Conservation (phyloP, 2,113 vertebrate genomes). For the Tretioscincus oriximinensis region DNA sequence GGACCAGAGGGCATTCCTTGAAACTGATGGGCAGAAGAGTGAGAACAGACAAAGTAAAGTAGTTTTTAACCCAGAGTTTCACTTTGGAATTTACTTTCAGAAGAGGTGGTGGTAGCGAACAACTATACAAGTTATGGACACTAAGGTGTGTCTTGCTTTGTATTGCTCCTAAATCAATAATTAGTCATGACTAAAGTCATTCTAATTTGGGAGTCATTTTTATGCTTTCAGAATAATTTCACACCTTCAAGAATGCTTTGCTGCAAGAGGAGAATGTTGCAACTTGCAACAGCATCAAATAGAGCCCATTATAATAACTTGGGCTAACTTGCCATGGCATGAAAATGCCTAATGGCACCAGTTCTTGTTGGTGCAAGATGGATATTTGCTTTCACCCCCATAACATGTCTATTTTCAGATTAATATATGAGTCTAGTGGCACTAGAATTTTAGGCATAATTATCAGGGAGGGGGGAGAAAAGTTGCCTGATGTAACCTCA, state of each 20-base stretch:
- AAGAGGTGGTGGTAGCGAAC: no score
- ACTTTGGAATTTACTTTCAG: no score
- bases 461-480: no score
- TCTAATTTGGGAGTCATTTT: not conserved
- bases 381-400: conserved; percentile 5
- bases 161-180: not conserved
- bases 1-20: no score
- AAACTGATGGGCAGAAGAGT: no score
- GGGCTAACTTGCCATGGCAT: conserved; percentile 10
- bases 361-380: not conserved
- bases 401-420: conserved; percentile 4
- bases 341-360: not conserved
- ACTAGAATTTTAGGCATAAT: not conserved
- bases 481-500: not conserved
- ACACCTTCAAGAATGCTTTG: not conserved
- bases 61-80: no score
- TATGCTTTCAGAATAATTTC: conserved; percentile 15
- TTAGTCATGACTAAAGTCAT: not conserved
- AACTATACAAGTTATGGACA: no score
- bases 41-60: no score
- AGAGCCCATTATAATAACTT: not conserved
- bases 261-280: conserved; percentile 14
- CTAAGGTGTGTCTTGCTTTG: no score
- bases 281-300: conserved; percentile 2
- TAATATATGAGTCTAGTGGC: conserved; percentile 4